Percentiles rank a stretch among this genome's conserved stretches.
Evolutionary conservation across 2,113 vertebrate genomes (phyloP).

Genomic region (Verasper variegatus): DNA sequence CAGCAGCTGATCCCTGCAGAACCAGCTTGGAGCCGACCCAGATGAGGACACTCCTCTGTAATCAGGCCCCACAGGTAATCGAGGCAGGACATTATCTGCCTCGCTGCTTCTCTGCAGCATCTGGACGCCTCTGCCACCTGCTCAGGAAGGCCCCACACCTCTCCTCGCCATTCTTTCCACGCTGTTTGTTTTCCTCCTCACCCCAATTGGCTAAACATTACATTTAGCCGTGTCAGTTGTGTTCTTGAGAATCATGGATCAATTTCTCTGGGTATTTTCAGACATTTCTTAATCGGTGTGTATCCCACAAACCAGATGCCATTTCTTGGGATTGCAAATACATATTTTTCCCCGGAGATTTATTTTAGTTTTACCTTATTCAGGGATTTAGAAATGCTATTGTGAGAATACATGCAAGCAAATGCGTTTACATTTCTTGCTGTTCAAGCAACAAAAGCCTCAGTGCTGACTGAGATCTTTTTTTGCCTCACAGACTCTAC

Average conservation of each 20-base stretch:
- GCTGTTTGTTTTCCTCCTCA: constrained; percentile 42
- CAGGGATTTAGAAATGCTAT: background rate
- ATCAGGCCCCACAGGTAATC: constrained; percentile 73
- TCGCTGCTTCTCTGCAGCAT: constrained; percentile 60
- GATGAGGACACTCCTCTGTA: constrained; percentile 63
- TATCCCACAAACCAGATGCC: background rate
- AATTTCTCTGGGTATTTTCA: constrained; percentile 27
- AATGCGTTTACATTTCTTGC: too few species aligned
- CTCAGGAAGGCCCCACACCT: constrained; percentile 42
- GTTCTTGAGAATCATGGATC: constrained; percentile 44
- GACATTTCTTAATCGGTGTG: constrained; percentile 3
- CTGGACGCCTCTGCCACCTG: constrained; percentile 69
- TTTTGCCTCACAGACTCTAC: background rate
- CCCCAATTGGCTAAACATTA: constrained; percentile 42
- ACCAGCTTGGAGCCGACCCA: constrained; percentile 60
- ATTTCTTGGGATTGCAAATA: constrained; percentile 17
- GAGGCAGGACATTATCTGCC: constrained; percentile 69
- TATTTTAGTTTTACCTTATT: constrained; percentile 26
- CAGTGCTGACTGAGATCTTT: background rate
- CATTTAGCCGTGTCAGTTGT: constrained; percentile 38
- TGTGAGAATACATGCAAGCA: background rate
- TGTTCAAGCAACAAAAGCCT: background rate
- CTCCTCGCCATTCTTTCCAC: constrained; percentile 30
- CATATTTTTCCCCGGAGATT: constrained; percentile 7
- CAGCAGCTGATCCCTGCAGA: constrained; percentile 58